A percentile compares a stretch with the other conserved stretches of the same genome.
These are phyloP conservation scores for Morone saxatilis DNA, from an alignment of 2,113 vertebrate genomes.

Conservation along the genomic window DNA sequence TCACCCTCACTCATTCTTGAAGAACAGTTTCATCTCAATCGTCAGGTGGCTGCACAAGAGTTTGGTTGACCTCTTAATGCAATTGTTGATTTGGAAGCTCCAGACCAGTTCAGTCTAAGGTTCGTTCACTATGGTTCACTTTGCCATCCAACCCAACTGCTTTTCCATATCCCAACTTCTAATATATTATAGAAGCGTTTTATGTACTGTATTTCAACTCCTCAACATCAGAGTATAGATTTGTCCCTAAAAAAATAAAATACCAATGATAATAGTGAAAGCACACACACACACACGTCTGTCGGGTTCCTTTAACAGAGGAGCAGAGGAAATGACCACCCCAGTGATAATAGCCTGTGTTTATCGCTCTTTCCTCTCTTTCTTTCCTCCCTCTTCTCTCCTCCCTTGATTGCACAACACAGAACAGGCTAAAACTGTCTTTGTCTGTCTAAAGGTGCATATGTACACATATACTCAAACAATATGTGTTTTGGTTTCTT, in stretches of 20 bases:
- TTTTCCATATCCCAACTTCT: not conserved
- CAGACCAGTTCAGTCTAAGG: not conserved
- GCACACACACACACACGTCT: not conserved
- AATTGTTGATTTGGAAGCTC: not conserved
- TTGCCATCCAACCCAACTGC: not conserved
- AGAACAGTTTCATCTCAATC: too few species aligned
- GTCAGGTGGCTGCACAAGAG: not conserved
- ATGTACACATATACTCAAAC: not conserved
- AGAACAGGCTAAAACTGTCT: slow-evolving; percentile 23
- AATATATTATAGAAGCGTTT: not conserved
- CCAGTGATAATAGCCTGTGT: slow-evolving; percentile 36
- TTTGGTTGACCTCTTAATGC: not conserved
- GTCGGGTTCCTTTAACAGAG: slow-evolving; percentile 30
- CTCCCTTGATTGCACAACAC: slow-evolving; percentile 34
- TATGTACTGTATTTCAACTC: slow-evolving; percentile 1
- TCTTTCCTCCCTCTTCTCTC: slow-evolving; percentile 3
- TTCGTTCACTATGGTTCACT: not conserved
- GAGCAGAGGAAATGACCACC: slow-evolving; percentile 46
- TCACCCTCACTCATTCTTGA: too few species aligned
- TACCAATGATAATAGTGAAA: not conserved
- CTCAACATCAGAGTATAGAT: slow-evolving; percentile 6
- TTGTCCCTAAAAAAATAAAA: slow-evolving; percentile 15
- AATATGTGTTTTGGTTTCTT: slow-evolving; percentile 35
- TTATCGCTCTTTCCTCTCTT: slow-evolving; percentile 11
- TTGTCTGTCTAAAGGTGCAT: not conserved